Evolutionary conservation across 2,888 invertebrate genomes (phyloP).

Genomic region (Conistra vaccinii): DNA sequence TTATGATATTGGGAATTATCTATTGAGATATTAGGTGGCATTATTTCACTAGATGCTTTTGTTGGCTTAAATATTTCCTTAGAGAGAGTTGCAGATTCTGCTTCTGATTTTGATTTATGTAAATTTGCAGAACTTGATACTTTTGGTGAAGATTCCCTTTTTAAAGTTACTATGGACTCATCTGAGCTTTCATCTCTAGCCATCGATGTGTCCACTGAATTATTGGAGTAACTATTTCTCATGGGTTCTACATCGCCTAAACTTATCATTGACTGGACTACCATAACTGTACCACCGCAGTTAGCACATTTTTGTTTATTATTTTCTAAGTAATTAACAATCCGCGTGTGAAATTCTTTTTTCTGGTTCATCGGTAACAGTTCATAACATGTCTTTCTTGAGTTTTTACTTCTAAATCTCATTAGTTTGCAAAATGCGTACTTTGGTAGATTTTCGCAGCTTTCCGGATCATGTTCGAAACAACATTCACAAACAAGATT

Average conservation of each 20-base stretch:
- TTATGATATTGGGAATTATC: conserved; percentile 36
- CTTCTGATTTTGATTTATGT: conserved; percentile 47
- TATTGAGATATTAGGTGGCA: conserved; percentile 16
- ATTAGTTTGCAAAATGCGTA: conserved; percentile 91
- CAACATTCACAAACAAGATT: conserved; percentile 81
- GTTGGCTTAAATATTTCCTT: conserved; percentile 32
- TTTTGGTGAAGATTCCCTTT: conserved; percentile 33
- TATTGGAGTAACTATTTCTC: neutral
- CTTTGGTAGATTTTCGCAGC: conserved; percentile 82
- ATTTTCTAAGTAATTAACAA: conserved; percentile 87
- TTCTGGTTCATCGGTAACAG: conserved; percentile 89
- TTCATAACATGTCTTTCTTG: conserved; percentile 89
- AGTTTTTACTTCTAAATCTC: conserved; percentile 88
- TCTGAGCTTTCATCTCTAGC: conserved; percentile 33
- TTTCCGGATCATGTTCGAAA: conserved; percentile 82
- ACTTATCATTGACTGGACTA: conserved; percentile 77
- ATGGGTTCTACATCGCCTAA: conserved; percentile 48
- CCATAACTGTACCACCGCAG: conserved; percentile 86
- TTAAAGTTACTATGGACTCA: conserved; percentile 15
- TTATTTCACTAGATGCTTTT: conserved; percentile 53
- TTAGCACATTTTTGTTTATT: conserved; percentile 87
- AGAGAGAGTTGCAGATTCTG: conserved; percentile 14
- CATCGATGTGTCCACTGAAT: conserved; percentile 8
- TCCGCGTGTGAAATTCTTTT: conserved; percentile 89
- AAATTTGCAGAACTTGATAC: conserved; percentile 20